These are phyloP conservation scores for Battus philenor DNA, from an alignment of 1,140 invertebrate genomes.

Conservation along the genomic window DNA sequence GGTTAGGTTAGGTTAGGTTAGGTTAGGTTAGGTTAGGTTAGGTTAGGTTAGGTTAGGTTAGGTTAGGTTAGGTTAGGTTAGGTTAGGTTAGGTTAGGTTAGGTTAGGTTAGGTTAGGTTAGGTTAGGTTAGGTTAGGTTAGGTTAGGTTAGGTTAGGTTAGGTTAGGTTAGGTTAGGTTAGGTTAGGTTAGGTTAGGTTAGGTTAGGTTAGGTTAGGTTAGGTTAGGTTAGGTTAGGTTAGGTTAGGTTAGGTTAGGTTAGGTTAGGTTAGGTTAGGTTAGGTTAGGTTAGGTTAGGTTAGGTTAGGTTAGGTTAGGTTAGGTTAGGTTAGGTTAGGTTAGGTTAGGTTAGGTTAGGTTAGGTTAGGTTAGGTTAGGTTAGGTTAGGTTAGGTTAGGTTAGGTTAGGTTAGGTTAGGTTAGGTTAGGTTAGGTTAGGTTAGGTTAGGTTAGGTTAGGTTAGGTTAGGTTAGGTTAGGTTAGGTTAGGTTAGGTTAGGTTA, in stretches of 20 bases:
- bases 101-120: conserved; percentile 23
- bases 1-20: conserved; percentile 25
- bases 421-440: conserved; percentile 24
- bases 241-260: too few relatives aligned
- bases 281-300: too few relatives aligned
- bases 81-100: conserved; percentile 25
- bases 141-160: conserved; percentile 22
- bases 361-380: conserved; percentile 18
- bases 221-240: too few relatives aligned
- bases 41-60: conserved; percentile 19
- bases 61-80: conserved; percentile 22
- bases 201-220: too few relatives aligned
- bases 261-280: too few relatives aligned
- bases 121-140: conserved; percentile 19
- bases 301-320: too few relatives aligned
- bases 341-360: conserved; percentile 18
- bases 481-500: conserved; percentile 23
- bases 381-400: conserved; percentile 22
- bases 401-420: conserved; percentile 18
- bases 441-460: conserved; percentile 22
- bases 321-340: conserved; percentile 1
- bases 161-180: conserved; percentile 16
- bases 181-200: conserved; percentile 18
- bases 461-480: conserved; percentile 21
- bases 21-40: conserved; percentile 22